Base-by-base conservation (phyloP, 2,797 vertebrate genomes). In the Sebastes cheni region DNA sequence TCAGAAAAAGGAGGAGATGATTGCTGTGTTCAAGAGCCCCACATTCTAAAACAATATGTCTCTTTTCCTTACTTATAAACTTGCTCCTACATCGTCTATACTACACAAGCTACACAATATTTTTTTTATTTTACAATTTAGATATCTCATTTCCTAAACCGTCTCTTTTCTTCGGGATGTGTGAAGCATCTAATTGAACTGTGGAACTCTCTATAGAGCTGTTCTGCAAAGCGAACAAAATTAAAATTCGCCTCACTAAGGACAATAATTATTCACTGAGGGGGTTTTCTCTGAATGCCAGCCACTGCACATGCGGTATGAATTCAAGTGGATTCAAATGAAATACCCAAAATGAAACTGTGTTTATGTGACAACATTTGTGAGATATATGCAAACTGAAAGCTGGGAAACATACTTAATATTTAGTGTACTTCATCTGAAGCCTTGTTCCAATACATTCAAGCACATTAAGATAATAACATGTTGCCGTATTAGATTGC, bases 221-320 rank as follows among this genome's bases (percentile, higher is more conserved):
- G 75, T 86, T 91, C 74, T 71, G 75, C 71, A 82, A 85, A 88
- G 86, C 18, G 73, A 86, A 87, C 67, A 25, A 89, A 91, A 91
- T 92, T 86, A 88, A 89, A 92, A 93, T 88, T 85, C 4, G 59
- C 80, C 80, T 86, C 64, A 84, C 86, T 68, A 1, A 65, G 77
- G 87, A 86, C 80, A 85, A 83, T 86, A 91, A 91, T 90, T 88
- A 91, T 91, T 84, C 83, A 84, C 82, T 14, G 62, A 83, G 88
- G 86, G 86, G 85, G 61, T 60, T 86, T 86, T 74, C 55, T 56
- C 69, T 74, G 79, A 89, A 82, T 56, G 61, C 70, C 46, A 85
- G 69, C 79, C 60, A 32, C 80, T 74, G 77, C 83, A 71, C 77
- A 77, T 83, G 66, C 2, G 7, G 75, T 58, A 55, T 36, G 66